Evolutionary conservation across 2,113 vertebrate genomes (phyloP).

Genomic region (Himantopus leucocephalus): DNA sequence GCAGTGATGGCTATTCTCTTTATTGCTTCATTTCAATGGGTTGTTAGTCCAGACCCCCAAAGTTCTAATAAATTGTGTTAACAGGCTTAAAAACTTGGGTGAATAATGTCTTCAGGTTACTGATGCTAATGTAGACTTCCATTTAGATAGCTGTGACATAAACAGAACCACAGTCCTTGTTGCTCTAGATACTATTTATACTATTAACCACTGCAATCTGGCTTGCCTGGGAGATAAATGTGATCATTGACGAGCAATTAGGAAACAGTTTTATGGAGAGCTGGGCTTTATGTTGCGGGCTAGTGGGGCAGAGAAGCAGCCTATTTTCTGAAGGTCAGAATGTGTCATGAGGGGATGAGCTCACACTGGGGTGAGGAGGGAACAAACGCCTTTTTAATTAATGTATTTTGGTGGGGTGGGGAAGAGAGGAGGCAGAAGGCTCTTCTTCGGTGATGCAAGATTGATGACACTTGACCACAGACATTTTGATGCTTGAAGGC

Average conservation of each 20-base stretch:
- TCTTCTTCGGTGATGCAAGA: not conserved
- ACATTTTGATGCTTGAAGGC: not conserved
- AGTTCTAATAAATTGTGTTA: slow-evolving; percentile 23
- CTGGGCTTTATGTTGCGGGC: not conserved
- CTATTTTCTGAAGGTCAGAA: not conserved
- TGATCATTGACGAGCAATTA: slow-evolving; percentile 11
- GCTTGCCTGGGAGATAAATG: slow-evolving; percentile 26
- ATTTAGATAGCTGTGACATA: not conserved
- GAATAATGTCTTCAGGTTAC: not conserved
- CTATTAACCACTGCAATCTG: not conserved
- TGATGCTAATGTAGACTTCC: not conserved
- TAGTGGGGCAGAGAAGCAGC: not conserved
- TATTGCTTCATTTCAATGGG: not conserved
- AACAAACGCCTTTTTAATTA: not conserved
- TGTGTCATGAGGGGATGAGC: not conserved
- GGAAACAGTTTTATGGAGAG: not conserved
- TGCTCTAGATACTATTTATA: not conserved
- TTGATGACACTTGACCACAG: slow-evolving; percentile 39
- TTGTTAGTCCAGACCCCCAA: not conserved
- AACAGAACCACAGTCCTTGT: not conserved
- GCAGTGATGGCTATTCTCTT: not conserved
- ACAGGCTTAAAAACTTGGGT: not conserved
- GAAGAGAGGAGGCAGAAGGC: not conserved
- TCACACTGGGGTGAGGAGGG: not conserved
- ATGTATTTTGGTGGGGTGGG: not conserved